Evolutionary conservation across 2,113 vertebrate species (phyloP).

Genomic region (Ivindomyrus marchei): DNA sequence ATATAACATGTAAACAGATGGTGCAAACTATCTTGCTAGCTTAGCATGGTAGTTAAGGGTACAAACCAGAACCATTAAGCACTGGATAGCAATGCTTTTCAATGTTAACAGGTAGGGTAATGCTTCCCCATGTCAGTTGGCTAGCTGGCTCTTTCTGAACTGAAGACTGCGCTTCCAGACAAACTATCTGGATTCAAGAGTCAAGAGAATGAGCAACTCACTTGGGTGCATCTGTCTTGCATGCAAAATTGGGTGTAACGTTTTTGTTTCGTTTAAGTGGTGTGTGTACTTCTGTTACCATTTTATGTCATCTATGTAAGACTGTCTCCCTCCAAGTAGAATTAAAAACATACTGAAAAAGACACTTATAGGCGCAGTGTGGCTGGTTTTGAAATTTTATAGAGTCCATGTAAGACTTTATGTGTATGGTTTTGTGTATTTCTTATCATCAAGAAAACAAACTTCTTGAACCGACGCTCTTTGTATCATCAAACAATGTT

Average conservation of each 20-base stretch:
- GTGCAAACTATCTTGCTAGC: background rate
- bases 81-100: background rate
- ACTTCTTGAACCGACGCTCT: background rate
- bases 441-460: background rate
- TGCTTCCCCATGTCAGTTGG: background rate
- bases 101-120: background rate
- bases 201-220: background rate
- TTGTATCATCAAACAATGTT: background rate
- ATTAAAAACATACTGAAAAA: background rate
- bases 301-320: background rate
- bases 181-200: background rate
- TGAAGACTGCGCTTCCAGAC: background rate
- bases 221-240: background rate
- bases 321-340: background rate
- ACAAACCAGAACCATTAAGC: background rate
- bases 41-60: background rate
- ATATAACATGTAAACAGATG: background rate
- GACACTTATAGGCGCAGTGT: background rate
- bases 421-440: background rate
- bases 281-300: background rate
- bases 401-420: background rate
- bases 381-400: background rate
- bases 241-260: background rate
- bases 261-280: background rate
- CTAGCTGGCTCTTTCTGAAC: background rate